Percentiles rank a stretch among this genome's conserved stretches.
phyloP scores from a whole-genome alignment of 2,797 vertebrate species.

The Apogon talboti region DNA sequence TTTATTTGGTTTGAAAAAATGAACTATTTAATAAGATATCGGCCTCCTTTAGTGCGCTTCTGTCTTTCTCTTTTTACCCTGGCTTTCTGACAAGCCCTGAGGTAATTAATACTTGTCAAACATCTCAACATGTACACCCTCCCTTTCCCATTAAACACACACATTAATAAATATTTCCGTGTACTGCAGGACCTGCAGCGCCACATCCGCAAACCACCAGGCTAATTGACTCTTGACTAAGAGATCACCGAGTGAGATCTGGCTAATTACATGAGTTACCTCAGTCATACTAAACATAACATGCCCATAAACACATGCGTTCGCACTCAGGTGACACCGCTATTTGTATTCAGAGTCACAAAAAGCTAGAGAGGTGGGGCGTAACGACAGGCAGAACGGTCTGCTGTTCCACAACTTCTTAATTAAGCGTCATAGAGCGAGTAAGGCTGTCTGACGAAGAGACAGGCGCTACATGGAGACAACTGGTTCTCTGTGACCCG shows the following conservation, averaged over 20 bases:
- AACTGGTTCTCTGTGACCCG: constrained; percentile 26
- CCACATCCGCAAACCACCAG: constrained; percentile 79
- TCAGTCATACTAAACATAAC: constrained; percentile 40
- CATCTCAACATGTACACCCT: constrained; percentile 30
- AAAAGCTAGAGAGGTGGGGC: constrained; percentile 66
- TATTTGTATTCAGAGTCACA: constrained; percentile 75
- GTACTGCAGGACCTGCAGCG: constrained; percentile 62
- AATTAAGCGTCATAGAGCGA: constrained; percentile 41
- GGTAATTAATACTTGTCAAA: constrained; percentile 88
- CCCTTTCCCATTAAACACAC: constrained; percentile 30
- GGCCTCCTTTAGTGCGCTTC: constrained; percentile 19
- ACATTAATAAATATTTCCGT: constrained; percentile 60
- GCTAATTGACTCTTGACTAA: constrained; percentile 86
- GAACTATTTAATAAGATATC: constrained; percentile 20
- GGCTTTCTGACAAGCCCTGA: constrained; percentile 43
- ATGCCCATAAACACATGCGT: background rate
- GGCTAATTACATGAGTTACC: constrained; percentile 80
- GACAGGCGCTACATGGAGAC: constrained; percentile 38
- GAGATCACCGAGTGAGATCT: constrained; percentile 78
- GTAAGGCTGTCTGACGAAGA: constrained; percentile 23
- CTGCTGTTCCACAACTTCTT: constrained; percentile 48
- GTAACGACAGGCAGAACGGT: constrained; percentile 48
- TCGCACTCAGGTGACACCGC: constrained; percentile 12
- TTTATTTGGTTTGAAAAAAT: constrained; percentile 26
- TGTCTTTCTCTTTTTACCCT: constrained; percentile 21